phyloP scores from a whole-genome alignment of 2,797 vertebrate species.

The Potorous gilbertii region DNA sequence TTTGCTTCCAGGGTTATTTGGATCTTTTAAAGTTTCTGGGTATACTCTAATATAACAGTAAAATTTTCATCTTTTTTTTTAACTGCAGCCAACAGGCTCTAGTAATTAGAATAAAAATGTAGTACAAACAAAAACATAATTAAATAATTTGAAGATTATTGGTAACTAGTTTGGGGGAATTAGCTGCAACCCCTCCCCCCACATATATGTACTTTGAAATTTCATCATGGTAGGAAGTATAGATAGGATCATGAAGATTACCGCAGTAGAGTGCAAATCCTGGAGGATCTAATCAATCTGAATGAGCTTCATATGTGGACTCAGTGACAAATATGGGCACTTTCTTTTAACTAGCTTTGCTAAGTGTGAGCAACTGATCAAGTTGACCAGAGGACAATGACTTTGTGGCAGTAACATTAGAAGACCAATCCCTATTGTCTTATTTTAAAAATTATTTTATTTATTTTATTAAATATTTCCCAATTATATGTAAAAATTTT shows the following conservation, averaged over 20 bases:
- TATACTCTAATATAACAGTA: not conserved
- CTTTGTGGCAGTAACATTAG: not conserved
- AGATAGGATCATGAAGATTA: not conserved
- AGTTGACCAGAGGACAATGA: not conserved
- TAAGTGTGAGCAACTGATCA: not conserved
- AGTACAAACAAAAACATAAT: accelerated
- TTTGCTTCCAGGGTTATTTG: not conserved
- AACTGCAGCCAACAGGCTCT: accelerated
- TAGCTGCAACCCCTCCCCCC: too few relatives aligned
- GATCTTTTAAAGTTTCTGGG: not conserved
- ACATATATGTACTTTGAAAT: not conserved
- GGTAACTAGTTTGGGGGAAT: accelerated
- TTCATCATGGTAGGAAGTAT: not conserved
- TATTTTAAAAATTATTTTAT: not conserved
- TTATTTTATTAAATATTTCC: not conserved
- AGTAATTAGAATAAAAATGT: not conserved
- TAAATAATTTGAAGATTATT: accelerated
- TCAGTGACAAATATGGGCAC: not conserved
- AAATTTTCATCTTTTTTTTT: not conserved
- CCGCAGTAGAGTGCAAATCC: not conserved
- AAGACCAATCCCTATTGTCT: not conserved
- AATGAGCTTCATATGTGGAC: not conserved
- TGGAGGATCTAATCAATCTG: not conserved
- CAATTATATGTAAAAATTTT: not conserved
- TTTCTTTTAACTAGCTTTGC: not conserved